These are phyloP conservation scores for Notamacropus eugenii DNA, from an alignment of 2,797 vertebrate species.

Conservation along the genomic window DNA sequence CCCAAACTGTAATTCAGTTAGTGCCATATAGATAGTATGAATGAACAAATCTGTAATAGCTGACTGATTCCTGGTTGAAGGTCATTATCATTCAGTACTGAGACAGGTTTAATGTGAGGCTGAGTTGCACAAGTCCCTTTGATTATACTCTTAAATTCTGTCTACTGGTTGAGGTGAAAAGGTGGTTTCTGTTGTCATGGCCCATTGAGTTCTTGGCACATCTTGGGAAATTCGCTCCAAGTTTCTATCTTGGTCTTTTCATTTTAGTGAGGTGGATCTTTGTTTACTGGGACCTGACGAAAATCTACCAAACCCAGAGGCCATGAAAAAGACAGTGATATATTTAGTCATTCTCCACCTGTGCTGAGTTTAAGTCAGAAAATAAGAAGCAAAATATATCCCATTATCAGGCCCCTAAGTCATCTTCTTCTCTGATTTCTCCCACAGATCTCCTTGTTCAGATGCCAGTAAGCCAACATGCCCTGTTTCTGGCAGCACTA, in stretches of 20 bases:
- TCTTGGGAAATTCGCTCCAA: slow-evolving; percentile 55
- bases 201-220: slow-evolving; percentile 62
- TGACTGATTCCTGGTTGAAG: not conserved
- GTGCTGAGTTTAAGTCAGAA: slow-evolving; percentile 64
- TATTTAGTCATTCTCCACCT: slow-evolving; percentile 72
- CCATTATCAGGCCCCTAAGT: slow-evolving; percentile 63
- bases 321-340: slow-evolving; percentile 50
- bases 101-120: not conserved
- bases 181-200: slow-evolving; percentile 29
- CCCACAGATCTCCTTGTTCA: slow-evolving; percentile 55
- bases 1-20: not conserved
- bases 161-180: slow-evolving; percentile 22
- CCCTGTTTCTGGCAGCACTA: slow-evolving; percentile 67
- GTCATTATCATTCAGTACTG: not conserved
- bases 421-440: slow-evolving; percentile 57
- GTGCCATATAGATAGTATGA: not conserved
- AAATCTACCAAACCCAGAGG: slow-evolving; percentile 57
- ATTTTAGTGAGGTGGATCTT: slow-evolving; percentile 41
- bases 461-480: slow-evolving; percentile 68
- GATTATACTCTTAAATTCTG: not conserved
- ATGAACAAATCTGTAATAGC: not conserved
- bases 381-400: slow-evolving; percentile 69
- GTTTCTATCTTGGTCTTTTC: slow-evolving; percentile 61
- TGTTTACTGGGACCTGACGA: slow-evolving; percentile 63
- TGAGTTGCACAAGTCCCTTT: not conserved